phyloP scores from a whole-genome alignment of 2,797 vertebrate species.

The Kryptopterus vitreolus region DNA sequence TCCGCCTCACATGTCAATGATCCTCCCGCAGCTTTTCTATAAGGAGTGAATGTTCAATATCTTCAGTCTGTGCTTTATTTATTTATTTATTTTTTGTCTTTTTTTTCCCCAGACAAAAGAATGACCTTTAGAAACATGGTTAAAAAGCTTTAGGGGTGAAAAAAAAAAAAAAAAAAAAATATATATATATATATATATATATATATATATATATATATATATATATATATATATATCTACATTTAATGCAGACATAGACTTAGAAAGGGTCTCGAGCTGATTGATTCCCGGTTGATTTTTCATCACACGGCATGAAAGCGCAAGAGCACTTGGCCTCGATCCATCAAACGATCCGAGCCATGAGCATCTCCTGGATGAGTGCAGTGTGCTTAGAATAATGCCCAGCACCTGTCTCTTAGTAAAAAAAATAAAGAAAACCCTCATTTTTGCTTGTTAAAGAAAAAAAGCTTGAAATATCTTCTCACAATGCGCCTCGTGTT shows the following conservation, averaged over 20 bases:
- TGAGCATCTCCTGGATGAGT: constrained; percentile 3
- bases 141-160: not conserved
- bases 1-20: not conserved
- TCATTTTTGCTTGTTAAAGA: not conserved
- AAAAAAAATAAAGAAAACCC: not conserved
- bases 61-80: not conserved
- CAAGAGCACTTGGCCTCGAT: not conserved
- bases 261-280: not conserved
- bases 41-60: not conserved
- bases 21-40: not conserved
- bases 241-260: not conserved
- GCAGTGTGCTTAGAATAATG: constrained; percentile 12
- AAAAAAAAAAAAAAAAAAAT: no score
- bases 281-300: not conserved
- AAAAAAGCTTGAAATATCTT: not conserved
- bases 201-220: no score
- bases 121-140: not conserved
- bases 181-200: no score
- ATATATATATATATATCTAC: not conserved
- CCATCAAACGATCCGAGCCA: constrained; percentile 1
- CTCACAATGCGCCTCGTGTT: not conserved
- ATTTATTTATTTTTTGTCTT: no score
- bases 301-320: not conserved
- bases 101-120: not conserved
- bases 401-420: not conserved